These are phyloP conservation scores for Lucifuga dentata DNA, from an alignment of 2,113 vertebrate genomes.

Conservation along the genomic window DNA sequence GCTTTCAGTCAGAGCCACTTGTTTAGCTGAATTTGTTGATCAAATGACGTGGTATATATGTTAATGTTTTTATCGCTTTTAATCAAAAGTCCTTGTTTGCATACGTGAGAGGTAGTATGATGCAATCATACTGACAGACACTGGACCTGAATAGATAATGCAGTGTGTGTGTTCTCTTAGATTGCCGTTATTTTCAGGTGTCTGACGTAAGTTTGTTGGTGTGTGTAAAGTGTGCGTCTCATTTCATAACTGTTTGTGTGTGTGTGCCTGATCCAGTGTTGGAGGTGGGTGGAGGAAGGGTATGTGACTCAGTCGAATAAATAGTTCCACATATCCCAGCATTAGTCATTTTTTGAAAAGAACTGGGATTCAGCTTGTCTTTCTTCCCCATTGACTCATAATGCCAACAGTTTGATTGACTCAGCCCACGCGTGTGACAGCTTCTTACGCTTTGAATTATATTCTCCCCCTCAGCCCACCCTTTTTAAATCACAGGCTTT, in stretches of 20 bases:
- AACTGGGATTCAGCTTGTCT: constrained; percentile 22
- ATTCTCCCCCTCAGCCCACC: constrained; percentile 14
- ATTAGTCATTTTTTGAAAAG: constrained; percentile 59
- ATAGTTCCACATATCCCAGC: constrained; percentile 50
- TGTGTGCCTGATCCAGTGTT: constrained; percentile 24
- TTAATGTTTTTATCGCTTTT: constrained; percentile 12
- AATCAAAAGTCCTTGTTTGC: constrained; percentile 21
- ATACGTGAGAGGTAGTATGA: neutral
- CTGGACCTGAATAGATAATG: constrained; percentile 23
- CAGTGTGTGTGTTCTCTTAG: neutral
- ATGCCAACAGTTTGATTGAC: constrained; percentile 23
- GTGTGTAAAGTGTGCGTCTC: constrained; percentile 23
- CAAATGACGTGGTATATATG: constrained; percentile 11
- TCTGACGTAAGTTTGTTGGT: constrained; percentile 12
- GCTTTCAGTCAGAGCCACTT: neutral
- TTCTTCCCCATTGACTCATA: constrained; percentile 46
- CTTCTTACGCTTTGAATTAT: constrained; percentile 18
- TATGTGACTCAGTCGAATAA: constrained; percentile 64
- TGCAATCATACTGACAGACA: constrained; percentile 22
- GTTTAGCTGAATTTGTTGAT: neutral
- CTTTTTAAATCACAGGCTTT: neutral
- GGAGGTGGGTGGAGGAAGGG: constrained; percentile 45
- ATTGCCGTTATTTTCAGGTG: constrained; percentile 3
- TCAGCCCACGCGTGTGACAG: constrained; percentile 24
- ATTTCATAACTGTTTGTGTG: constrained; percentile 1